These are phyloP conservation scores for Drosophila quinaria DNA, from an alignment of 2,888 invertebrate genomes.

Conservation along the genomic window DNA sequence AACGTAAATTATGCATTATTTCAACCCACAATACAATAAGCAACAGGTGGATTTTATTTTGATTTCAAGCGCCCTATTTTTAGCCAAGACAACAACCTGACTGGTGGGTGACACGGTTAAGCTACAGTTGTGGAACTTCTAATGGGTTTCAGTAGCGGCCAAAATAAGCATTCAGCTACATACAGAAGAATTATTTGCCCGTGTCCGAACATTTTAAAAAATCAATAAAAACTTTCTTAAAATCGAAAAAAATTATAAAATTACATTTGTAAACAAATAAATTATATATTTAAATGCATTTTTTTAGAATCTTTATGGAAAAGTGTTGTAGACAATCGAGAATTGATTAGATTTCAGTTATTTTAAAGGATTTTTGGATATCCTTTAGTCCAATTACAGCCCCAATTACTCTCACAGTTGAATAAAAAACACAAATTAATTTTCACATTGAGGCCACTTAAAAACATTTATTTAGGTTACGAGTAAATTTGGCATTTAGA, in stretches of 20 bases:
- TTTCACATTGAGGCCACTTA: conserved; percentile 51
- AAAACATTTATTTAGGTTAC: conserved; percentile 50
- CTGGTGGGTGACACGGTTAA: neutral
- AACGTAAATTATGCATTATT: neutral
- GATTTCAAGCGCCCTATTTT: neutral
- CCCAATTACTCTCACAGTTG: neutral
- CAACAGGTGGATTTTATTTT: conserved; percentile 36
- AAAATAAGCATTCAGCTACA: neutral
- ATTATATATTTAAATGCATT: no score
- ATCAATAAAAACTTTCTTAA: no score
- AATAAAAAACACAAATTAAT: neutral
- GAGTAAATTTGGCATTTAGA: conserved; percentile 65
- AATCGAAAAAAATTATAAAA: no score
- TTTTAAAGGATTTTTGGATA: no score
- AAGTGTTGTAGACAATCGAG: neutral
- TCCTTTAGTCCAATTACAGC: no score
- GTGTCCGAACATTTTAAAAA: no score
- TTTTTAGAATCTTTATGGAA: no score
- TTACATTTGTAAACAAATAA: no score
- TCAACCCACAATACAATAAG: neutral
- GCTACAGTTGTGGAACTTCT: neutral
- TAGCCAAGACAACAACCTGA: conserved; percentile 28
- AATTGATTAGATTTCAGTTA: no score
- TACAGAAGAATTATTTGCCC: no score
- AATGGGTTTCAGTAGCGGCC: conserved; percentile 19